Evolutionary conservation across 2,888 invertebrate species (phyloP).

Genomic region (Athalia cordata): DNA sequence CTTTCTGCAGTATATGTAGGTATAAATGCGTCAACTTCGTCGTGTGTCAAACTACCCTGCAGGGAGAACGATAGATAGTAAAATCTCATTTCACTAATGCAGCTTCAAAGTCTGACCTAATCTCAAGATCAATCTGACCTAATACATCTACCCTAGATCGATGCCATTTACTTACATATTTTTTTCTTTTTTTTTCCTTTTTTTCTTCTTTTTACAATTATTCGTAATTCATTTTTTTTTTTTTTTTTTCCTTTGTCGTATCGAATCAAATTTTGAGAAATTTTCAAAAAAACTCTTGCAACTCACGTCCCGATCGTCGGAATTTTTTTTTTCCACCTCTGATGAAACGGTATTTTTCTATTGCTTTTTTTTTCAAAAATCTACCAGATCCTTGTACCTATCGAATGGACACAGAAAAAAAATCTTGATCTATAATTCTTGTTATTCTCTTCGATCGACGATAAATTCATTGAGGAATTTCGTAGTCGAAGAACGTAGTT

Average conservation of each 20-base stretch:
- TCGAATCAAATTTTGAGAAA: not conserved
- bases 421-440: not conserved
- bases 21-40: too few relatives aligned
- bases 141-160: too few relatives aligned
- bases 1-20: too few relatives aligned
- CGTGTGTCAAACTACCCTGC: not conserved
- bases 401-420: too few relatives aligned
- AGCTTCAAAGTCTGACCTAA: not conserved
- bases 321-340: not conserved
- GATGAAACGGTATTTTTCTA: too few relatives aligned
- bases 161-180: not conserved
- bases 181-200: too few relatives aligned
- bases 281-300: not conserved
- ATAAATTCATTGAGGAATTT: not conserved
- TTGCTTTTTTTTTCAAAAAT: too few relatives aligned
- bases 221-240: too few relatives aligned
- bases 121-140: not conserved
- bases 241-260: too few relatives aligned
- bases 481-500: not conserved
- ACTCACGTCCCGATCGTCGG: not conserved
- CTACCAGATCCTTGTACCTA: too few relatives aligned
- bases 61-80: not conserved
- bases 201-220: not conserved
- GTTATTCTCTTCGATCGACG: not conserved
- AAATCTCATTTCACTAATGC: constrained; percentile 26